These are phyloP conservation scores for Kryptolebias marmoratus DNA, from an alignment of 2,113 vertebrate genomes.

Conservation along the genomic window DNA sequence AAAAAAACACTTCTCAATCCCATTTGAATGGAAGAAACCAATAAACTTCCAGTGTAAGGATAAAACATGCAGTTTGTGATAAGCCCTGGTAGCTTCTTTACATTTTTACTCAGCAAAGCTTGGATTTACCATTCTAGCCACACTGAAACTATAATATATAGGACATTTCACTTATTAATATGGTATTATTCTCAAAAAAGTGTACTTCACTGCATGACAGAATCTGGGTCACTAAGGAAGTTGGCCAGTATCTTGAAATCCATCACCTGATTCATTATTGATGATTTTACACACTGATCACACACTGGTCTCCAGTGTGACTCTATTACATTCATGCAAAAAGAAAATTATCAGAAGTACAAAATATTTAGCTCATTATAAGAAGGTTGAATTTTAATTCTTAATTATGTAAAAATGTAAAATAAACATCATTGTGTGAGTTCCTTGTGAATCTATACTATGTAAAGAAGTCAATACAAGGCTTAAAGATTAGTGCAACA, in stretches of 20 bases:
- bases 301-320: neutral
- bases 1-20: conserved; percentile 50
- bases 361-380: no score
- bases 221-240: neutral
- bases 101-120: conserved; percentile 13
- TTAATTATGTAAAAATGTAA: no score
- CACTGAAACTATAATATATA: neutral
- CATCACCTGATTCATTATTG: neutral
- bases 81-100: conserved; percentile 23
- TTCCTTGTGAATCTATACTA: no score
- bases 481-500: no score
- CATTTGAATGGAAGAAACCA: conserved; percentile 51
- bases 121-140: conserved; percentile 23
- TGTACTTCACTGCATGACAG: neutral
- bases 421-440: no score
- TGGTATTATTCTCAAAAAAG: no score
- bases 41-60: conserved; percentile 47
- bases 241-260: neutral
- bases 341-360: neutral
- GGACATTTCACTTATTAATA: no score
- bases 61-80: conserved; percentile 47
- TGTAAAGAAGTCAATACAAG: no score
- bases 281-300: neutral
- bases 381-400: no score
- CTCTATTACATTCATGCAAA: neutral